These are phyloP conservation scores for Eristalis intricaria DNA, from an alignment of 2,888 invertebrate species.

Conservation along the genomic window DNA sequence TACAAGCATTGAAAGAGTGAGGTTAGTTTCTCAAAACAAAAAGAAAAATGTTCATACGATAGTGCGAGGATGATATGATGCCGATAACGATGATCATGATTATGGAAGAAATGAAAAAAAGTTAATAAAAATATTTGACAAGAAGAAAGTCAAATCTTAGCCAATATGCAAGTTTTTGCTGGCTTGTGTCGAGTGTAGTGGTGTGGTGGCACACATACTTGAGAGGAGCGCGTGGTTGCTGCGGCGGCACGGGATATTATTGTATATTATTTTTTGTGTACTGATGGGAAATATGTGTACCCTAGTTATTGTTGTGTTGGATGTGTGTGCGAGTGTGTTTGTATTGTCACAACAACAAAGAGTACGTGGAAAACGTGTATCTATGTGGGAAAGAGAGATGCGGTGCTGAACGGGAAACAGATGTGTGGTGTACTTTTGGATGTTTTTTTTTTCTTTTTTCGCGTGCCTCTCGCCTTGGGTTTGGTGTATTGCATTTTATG, in stretches of 20 bases:
- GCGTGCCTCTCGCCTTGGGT: conserved; percentile 27
- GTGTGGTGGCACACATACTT: conserved; percentile 60
- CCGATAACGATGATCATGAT: neutral
- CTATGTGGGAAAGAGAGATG: conserved; percentile 23
- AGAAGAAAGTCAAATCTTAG: conserved; percentile 57
- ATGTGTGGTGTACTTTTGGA: conserved; percentile 50
- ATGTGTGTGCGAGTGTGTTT: conserved; percentile 8
- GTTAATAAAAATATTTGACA: conserved; percentile 2
- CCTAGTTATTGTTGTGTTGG: conserved; percentile 15
- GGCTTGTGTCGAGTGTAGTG: conserved; percentile 25
- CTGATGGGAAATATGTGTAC: conserved; percentile 43
- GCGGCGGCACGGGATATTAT: conserved; percentile 36
- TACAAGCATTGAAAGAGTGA: conserved; percentile 32
- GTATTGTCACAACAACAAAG: conserved; percentile 48
- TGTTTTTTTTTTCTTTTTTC: conserved; percentile 19
- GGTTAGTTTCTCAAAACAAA: conserved; percentile 50
- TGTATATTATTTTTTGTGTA: conserved; percentile 17
- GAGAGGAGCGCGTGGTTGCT: conserved; percentile 54
- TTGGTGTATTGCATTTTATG: conserved; percentile 36
- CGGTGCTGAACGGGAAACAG: conserved; percentile 30
- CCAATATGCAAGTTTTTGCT: conserved; percentile 55
- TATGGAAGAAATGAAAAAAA: neutral
- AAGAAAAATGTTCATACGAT: neutral
- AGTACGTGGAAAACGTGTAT: conserved; percentile 41
- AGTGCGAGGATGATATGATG: neutral